phyloP scores from a whole-genome alignment of 2,888 invertebrate species.

The Scaptomyza reducta region DNA sequence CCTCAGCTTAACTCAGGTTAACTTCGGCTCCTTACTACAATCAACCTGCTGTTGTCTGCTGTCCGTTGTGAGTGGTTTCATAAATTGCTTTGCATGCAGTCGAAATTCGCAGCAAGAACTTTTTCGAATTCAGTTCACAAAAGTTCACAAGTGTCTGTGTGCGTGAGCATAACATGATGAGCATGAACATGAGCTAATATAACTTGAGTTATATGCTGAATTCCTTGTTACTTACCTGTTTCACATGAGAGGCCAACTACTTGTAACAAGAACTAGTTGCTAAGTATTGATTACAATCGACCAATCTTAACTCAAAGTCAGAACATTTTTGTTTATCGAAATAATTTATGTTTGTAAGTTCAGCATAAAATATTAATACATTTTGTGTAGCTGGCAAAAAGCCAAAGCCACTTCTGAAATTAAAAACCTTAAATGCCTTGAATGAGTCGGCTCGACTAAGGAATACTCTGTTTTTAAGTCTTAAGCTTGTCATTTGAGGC shows the following conservation, averaged over 20 bases:
- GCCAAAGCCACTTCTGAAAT: too few species aligned
- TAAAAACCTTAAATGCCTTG: too few species aligned
- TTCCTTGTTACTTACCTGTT: slow-evolving; percentile 28
- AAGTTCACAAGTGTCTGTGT: slow-evolving; percentile 39
- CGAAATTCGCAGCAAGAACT: slow-evolving; percentile 39
- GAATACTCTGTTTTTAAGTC: too few species aligned
- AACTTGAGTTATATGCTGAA: slow-evolving; percentile 40
- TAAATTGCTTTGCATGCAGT: slow-evolving; percentile 60
- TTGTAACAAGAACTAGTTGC: not conserved
- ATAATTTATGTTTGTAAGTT: too few species aligned
- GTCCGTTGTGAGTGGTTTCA: slow-evolving; percentile 36
- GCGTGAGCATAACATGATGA: slow-evolving; percentile 36
- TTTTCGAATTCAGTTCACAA: slow-evolving; percentile 41
- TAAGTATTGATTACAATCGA: too few species aligned
- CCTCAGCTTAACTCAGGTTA: slow-evolving; percentile 37
- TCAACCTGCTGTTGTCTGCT: slow-evolving; percentile 10
- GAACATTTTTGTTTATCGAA: too few species aligned
- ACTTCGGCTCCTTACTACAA: slow-evolving; percentile 31
- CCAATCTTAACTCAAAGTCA: too few species aligned
- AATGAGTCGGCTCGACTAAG: too few species aligned
- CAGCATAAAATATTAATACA: too few species aligned
- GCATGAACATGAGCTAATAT: slow-evolving; percentile 35
- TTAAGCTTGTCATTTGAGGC: too few species aligned
- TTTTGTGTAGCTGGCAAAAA: too few species aligned
- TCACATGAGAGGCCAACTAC: slow-evolving; percentile 7